These are phyloP conservation scores for Bos indicus DNA, from an alignment of 2,113 vertebrate genomes.

Conservation along the genomic window DNA sequence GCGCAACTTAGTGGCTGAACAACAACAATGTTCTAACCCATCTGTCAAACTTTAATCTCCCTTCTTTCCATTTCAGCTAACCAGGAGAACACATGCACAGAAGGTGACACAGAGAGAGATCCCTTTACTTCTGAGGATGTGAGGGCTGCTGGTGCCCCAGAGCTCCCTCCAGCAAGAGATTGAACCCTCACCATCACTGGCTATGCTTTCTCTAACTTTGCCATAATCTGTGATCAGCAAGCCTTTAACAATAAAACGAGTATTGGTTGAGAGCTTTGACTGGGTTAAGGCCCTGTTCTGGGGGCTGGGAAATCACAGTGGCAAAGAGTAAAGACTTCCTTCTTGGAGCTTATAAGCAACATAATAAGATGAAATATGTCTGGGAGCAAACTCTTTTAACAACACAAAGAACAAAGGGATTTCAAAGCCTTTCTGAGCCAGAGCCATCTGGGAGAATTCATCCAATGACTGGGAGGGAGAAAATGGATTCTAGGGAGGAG, in stretches of 20 bases:
- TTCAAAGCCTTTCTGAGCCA: not conserved
- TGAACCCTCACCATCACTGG: fast-evolving
- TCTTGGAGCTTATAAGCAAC: not conserved
- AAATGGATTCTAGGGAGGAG: too few species aligned
- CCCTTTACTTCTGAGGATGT: not conserved
- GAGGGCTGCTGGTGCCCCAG: fast-evolving
- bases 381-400: not conserved
- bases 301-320: too few species aligned
- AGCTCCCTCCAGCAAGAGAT: fast-evolving
- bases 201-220: not conserved
- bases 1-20: not conserved
- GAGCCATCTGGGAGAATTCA: too few species aligned
- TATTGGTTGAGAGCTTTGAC: not conserved
- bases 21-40: not conserved
- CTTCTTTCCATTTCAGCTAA: not conserved
- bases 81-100: not conserved
- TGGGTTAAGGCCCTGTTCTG: not conserved
- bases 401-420: not conserved
- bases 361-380: not conserved
- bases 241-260: not conserved
- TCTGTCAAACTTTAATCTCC: not conserved
- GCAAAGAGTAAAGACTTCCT: not conserved
- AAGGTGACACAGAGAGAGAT: too few species aligned
- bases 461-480: not conserved
- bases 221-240: not conserved